phyloP scores from a whole-genome alignment of 2,113 vertebrate genomes.

The Condylura cristata region DNA sequence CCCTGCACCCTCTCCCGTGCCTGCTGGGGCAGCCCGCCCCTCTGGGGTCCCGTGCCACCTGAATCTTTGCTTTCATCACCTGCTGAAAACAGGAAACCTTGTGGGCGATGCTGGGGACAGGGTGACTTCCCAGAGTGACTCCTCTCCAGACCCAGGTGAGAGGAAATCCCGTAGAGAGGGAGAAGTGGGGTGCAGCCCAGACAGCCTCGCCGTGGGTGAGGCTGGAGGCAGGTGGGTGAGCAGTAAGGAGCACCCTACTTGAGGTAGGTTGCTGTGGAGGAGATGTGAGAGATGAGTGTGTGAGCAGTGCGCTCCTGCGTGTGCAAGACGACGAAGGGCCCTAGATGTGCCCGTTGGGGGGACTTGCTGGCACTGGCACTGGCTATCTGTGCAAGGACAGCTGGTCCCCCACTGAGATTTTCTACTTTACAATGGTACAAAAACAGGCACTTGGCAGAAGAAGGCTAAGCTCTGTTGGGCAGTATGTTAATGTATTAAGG shows the following conservation, averaged over 20 bases:
- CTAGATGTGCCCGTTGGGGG: fast-evolving
- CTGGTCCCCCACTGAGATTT: too few species aligned
- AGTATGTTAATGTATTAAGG: too few species aligned
- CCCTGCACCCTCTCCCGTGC: neutral
- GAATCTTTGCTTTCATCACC: neutral
- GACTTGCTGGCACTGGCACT: neutral
- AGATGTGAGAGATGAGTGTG: neutral
- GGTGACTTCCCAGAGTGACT: neutral
- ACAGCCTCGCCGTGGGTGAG: neutral
- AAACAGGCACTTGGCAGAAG: too few species aligned
- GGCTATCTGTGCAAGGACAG: neutral
- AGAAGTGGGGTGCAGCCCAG: too few species aligned
- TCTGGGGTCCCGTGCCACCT: neutral
- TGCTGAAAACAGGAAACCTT: neutral
- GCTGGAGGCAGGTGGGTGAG: too few species aligned
- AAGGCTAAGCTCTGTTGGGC: too few species aligned
- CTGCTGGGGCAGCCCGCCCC: neutral
- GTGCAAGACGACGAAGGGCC: neutral
- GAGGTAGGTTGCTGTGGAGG: too few species aligned
- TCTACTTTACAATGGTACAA: too few species aligned
- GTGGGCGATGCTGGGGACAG: neutral
- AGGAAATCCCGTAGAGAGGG: too few species aligned
- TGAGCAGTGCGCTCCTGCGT: neutral
- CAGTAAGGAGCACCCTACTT: too few species aligned
- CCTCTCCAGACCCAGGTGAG: neutral